These are phyloP conservation scores for Echinarachnius parma DNA, from an alignment of 53 echinoderm and acorn worm species.

Conservation along the genomic window DNA sequence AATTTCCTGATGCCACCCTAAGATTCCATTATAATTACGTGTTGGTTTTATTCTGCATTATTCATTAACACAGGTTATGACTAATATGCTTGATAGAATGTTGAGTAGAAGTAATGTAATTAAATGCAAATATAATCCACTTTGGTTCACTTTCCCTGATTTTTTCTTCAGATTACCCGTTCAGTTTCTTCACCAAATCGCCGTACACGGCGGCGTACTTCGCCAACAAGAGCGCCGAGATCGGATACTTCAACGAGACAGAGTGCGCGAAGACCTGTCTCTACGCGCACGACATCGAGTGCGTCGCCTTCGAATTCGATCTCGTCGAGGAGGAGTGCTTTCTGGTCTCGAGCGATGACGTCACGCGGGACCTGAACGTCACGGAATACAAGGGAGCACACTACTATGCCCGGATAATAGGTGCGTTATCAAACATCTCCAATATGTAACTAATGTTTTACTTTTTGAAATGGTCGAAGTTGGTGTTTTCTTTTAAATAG, in stretches of 20 bases:
- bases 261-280: constrained; percentile 63
- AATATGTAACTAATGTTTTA: too few relatives aligned
- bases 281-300: constrained; percentile 45
- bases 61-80: too few relatives aligned
- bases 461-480: too few relatives aligned
- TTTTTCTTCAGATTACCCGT: constrained; percentile 63
- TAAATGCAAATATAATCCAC: too few relatives aligned
- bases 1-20: too few relatives aligned
- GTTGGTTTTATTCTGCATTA: too few relatives aligned
- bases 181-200: constrained; percentile 72
- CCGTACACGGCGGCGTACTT: constrained; percentile 17
- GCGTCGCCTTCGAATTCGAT: constrained; percentile 66
- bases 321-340: constrained; percentile 28
- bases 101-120: too few relatives aligned
- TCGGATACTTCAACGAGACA: constrained; percentile 45
- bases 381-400: constrained; percentile 53
- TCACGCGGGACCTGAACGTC: constrained; percentile 27
- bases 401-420: constrained; percentile 61
- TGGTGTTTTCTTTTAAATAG: too few relatives aligned
- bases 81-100: too few relatives aligned
- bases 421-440: constrained; percentile 47
- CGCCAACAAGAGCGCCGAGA: constrained; percentile 44
- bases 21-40: too few relatives aligned
- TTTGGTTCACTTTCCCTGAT: too few relatives aligned
- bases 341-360: constrained; percentile 39